phyloP scores from a whole-genome alignment of 2,113 vertebrate species.

The Rutilus rutilus region DNA sequence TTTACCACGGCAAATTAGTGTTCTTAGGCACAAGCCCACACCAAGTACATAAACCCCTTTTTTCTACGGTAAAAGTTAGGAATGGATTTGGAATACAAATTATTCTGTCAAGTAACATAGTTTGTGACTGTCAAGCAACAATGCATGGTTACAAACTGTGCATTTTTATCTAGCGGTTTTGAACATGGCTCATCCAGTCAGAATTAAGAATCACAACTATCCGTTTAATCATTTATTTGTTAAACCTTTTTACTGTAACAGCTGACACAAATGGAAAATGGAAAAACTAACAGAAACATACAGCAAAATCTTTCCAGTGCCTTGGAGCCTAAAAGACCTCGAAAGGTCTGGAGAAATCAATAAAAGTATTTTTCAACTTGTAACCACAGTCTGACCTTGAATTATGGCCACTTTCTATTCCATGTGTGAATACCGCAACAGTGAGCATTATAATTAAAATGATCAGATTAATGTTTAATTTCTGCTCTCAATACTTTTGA shows the following conservation, averaged over 20 bases:
- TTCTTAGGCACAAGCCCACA: background rate
- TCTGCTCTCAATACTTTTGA: constrained; percentile 7
- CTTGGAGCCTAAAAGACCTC: constrained; percentile 35
- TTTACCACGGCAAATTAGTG: background rate
- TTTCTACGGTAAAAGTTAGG: background rate
- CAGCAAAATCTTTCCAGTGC: constrained; percentile 26
- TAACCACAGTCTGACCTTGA: constrained; percentile 37
- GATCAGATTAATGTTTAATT: constrained; percentile 4
- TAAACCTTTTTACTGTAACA: background rate
- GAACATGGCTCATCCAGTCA: background rate
- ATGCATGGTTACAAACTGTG: background rate
- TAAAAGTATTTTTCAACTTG: constrained; percentile 14
- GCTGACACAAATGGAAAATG: background rate
- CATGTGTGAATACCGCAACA: constrained; percentile 10
- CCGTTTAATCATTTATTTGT: background rate
- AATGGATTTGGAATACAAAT: background rate
- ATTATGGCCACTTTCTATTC: constrained; percentile 3
- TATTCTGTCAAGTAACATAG: background rate
- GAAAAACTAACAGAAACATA: background rate
- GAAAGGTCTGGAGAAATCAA: constrained; percentile 31
- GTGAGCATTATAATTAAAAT: constrained; percentile 19
- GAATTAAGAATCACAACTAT: background rate
- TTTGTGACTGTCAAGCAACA: background rate
- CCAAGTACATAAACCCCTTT: background rate
- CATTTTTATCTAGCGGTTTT: background rate